These are phyloP conservation scores for Chelidonichthys spinosus DNA, from an alignment of 2,797 vertebrate species.

Conservation along the genomic window DNA sequence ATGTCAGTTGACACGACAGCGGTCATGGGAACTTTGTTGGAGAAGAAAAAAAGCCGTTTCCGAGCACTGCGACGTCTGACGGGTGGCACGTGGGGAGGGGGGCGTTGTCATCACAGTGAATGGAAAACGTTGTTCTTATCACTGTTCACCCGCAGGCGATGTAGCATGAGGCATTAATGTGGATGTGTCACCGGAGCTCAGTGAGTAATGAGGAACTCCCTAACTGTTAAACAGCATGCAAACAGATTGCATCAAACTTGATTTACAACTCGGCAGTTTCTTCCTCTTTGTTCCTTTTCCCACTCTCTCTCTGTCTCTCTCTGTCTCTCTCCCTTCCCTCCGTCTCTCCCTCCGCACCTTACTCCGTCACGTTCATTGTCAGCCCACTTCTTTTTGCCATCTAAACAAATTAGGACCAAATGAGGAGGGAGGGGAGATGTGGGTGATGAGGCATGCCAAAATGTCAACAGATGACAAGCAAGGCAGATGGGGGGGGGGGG, in stretches of 20 bases:
- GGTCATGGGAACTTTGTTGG: slow-evolving; percentile 66
- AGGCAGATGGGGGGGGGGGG: slow-evolving; percentile 36
- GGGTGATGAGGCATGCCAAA: slow-evolving; percentile 71
- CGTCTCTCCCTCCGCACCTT: slow-evolving; percentile 33
- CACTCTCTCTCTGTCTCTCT: slow-evolving; percentile 8
- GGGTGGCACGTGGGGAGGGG: slow-evolving; percentile 32
- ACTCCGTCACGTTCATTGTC: slow-evolving; percentile 27
- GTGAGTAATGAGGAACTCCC: slow-evolving; percentile 70
- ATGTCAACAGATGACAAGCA: slow-evolving; percentile 68
- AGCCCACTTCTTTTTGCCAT: slow-evolving; percentile 38
- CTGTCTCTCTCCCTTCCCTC: slow-evolving; percentile 3
- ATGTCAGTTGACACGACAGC: slow-evolving; percentile 51
- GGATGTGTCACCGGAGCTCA: slow-evolving; percentile 61
- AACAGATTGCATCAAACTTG: slow-evolving; percentile 62
- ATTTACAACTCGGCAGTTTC: slow-evolving; percentile 45
- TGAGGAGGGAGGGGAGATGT: slow-evolving; percentile 70
- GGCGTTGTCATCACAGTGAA: slow-evolving; percentile 63
- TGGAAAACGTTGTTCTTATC: slow-evolving; percentile 75
- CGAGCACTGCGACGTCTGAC: slow-evolving; percentile 61
- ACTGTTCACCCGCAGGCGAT: slow-evolving; percentile 56
- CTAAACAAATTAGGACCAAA: slow-evolving; percentile 77
- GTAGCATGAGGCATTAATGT: slow-evolving; percentile 63
- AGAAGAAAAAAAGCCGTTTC: slow-evolving; percentile 54
- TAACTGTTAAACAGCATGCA: slow-evolving; percentile 54
- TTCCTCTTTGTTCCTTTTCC: neutral